Percentiles rank a stretch among this genome's conserved stretches.
phyloP scores from a whole-genome alignment of 2,888 invertebrate species.

The Hanleya hanleyi region DNA sequence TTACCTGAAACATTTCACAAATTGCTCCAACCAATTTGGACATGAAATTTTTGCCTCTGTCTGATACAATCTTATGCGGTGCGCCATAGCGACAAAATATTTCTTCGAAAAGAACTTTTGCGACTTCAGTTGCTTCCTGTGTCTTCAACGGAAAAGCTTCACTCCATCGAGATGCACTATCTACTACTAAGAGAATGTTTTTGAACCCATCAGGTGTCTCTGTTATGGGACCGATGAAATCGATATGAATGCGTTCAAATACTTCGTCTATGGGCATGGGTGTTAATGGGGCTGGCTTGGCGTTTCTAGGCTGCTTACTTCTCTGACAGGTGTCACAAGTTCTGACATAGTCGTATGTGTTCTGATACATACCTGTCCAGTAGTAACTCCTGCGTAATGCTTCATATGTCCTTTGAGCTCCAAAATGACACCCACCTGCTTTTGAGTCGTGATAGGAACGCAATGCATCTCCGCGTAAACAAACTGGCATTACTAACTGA shows the following conservation, averaged over 20 bases:
- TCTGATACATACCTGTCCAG: conserved; percentile 15
- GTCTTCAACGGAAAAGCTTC: no score
- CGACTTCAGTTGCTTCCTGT: no score
- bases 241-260: no score
- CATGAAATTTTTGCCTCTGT: no score
- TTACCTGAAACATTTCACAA: no score
- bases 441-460: conserved; percentile 10
- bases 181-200: no score
- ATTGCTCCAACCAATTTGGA: neutral
- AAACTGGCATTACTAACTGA: conserved; percentile 15
- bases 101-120: no score
- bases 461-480: conserved; percentile 11
- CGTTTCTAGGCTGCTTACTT: neutral
- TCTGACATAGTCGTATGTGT: conserved; percentile 9
- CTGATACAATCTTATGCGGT: no score
- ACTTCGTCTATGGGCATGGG: conserved; percentile 6
- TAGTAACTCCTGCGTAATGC: neutral
- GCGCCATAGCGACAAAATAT: no score
- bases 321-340: conserved; percentile 8
- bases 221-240: no score
- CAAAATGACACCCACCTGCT: conserved; percentile 4
- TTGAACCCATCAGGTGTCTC: no score
- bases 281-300: neutral
- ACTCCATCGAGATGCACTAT: no score
- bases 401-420: conserved; percentile 10